A percentile compares a stretch with the other conserved stretches of the same genome.
These are phyloP conservation scores for Myrmophylax atrothorax DNA, from an alignment of 2,113 vertebrate genomes.

Conservation along the genomic window DNA sequence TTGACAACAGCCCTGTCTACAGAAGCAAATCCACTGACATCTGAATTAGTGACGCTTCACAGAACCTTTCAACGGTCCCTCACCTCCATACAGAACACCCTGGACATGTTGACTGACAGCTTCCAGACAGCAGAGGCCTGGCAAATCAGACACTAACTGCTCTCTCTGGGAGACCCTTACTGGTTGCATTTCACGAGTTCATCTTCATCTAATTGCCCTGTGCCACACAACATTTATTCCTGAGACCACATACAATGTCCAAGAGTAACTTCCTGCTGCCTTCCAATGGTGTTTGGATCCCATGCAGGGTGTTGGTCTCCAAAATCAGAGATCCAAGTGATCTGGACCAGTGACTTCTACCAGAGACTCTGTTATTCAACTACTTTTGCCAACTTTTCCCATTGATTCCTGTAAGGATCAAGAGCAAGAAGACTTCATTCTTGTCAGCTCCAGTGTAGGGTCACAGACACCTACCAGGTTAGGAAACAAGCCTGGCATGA, in stretches of 20 bases:
- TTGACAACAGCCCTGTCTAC: neutral
- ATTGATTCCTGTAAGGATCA: neutral
- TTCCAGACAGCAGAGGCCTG: conserved; percentile 13
- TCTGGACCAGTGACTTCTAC: neutral
- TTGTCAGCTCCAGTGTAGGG: neutral
- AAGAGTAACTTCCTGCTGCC: neutral
- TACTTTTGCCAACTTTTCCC: neutral
- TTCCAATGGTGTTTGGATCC: neutral
- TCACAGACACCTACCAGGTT: neutral
- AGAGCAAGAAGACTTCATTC: neutral
- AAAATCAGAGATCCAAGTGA: neutral
- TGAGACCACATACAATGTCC: neutral
- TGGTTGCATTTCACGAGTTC: neutral
- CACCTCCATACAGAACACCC: conserved; percentile 11
- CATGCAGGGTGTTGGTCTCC: neutral
- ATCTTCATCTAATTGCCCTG: neutral
- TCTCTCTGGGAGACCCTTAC: neutral
- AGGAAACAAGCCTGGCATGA: neutral
- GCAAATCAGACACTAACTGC: neutral
- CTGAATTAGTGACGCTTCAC: conserved; percentile 22
- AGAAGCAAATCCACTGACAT: conserved; percentile 40
- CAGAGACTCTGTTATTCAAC: neutral
- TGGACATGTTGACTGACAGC: neutral
- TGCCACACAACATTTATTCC: neutral
- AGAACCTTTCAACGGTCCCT: neutral